phyloP scores from a whole-genome alignment of 2,113 vertebrate species.

The Oncorhynchus mykiss region DNA sequence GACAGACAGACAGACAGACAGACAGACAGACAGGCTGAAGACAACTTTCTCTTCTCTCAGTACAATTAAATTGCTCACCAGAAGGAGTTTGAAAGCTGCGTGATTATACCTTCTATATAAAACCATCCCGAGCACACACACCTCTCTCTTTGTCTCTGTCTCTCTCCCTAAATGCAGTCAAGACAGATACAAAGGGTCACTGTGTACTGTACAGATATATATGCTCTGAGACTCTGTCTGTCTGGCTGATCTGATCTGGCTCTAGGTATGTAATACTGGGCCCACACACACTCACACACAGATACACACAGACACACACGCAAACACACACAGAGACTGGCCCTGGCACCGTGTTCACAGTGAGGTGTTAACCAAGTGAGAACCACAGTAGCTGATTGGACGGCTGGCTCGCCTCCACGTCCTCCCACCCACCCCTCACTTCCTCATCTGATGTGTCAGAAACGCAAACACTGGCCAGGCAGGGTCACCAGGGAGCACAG shows the following conservation, averaged over 20 bases:
- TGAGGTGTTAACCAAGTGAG: constrained; percentile 68
- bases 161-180: not conserved
- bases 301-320: too few species aligned
- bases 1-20: constrained; percentile 18
- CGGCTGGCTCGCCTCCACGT: constrained; percentile 63
- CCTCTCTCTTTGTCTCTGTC: not conserved
- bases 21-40: not conserved
- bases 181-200: constrained; percentile 13
- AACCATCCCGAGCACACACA: not conserved
- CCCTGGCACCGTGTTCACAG: constrained; percentile 50
- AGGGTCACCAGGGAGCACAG: constrained; percentile 55
- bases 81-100: not conserved
- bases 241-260: constrained; percentile 4
- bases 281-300: too few species aligned
- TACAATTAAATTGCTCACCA: not conserved
- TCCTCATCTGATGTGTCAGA: constrained; percentile 68
- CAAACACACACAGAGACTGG: not conserved
- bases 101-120: not conserved
- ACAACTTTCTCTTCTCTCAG: not conserved
- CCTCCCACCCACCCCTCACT: constrained; percentile 55
- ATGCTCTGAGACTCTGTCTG: constrained; percentile 29
- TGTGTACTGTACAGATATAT: constrained; percentile 16
- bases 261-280: not conserved
- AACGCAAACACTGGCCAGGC: constrained; percentile 32
- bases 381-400: constrained; percentile 55